Evolutionary conservation across 2,888 invertebrate species (phyloP), one percentile per base, ranked within the genome.

Genomic region (Drosophila neotestacea): DNA sequence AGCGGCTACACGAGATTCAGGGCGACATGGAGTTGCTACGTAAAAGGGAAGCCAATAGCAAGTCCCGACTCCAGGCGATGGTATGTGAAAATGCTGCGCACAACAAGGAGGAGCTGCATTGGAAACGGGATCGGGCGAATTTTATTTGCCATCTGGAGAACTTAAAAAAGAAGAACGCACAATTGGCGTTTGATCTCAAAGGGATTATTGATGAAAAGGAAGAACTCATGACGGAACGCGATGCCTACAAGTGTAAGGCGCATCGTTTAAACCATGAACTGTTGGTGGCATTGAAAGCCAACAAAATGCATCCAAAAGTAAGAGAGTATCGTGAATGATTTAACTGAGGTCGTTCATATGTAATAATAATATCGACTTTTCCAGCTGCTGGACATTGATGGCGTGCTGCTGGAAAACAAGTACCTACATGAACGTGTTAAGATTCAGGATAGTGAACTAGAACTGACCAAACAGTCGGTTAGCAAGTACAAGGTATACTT

Each of bases 151-250:
- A 92, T 66, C 69, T 93, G 51, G 93, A 93, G 66, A 90, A 82
- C 42, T 66, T 92, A 0, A 93, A 92, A 67, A 91, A 91, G 55
- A 91, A 91, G 95, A 96, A 95, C 90, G 94, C 94, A 76, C 96
- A 96, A 92, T 92, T 97, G 51, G 95, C 96, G 85, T 93, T 95
- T 48, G 97, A 97, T 92, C 94, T 97, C 36, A 95, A 96, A 90
- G 94, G 95, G 6, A 94, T 96, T 32, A 92, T 97, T 47, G 97
- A 97, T 91, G 97, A 97, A 90, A 97, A 97, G 89, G 97, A 97
- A 88, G 97, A 97, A 89, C 92, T 96, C 36, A 95, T 95, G 16
- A 95, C 95, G 5, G 97, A 97, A 90, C 93, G 97, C 68, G 97
- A 97, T 91, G 96, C 96, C 28, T 97, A 96, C 90, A 96, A 96